Percentiles rank a stretch among this genome's conserved stretches.
Conservation (phyloP, 2,113 vertebrate genomes). For the Boleophthalmus pectinirostris region DNA sequence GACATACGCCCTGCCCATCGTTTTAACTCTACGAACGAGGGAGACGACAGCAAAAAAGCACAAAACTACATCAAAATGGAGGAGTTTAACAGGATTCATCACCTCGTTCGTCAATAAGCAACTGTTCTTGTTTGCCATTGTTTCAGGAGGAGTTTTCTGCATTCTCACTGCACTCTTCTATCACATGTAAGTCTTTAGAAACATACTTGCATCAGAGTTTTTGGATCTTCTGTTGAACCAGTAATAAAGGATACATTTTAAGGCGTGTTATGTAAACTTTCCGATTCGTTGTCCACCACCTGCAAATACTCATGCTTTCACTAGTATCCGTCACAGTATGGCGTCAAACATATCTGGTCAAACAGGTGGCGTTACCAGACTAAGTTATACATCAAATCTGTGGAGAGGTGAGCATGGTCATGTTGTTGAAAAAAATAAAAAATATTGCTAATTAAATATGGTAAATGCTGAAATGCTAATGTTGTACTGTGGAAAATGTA, state of each 20-base stretch:
- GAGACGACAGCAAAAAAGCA: fast-evolving
- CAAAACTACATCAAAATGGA: not conserved
- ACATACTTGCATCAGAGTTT: not conserved
- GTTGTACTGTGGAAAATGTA: not conserved
- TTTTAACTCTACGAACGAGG: conserved; percentile 70
- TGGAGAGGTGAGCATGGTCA: too few relatives aligned
- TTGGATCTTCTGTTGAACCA: not conserved
- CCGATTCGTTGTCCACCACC: too few relatives aligned
- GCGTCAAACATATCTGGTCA: too few relatives aligned
- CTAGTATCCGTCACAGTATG: too few relatives aligned
- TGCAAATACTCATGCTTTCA: too few relatives aligned
- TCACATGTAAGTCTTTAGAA: conserved; percentile 58
- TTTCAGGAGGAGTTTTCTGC: conserved; percentile 79
- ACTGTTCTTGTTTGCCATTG: conserved; percentile 75
- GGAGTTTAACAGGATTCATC: conserved; percentile 32
- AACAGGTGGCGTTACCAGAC: too few relatives aligned
- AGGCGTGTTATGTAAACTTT: not conserved
- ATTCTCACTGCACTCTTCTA: conserved; percentile 79
- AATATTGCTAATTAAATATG: not conserved
- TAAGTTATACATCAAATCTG: too few relatives aligned
- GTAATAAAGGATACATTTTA: too few relatives aligned
- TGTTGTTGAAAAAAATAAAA: not conserved
- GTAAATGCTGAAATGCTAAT: not conserved
- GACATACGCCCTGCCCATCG: conserved; percentile 85
- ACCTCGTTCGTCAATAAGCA: conserved; percentile 63